phyloP scores from a whole-genome alignment of 2,888 invertebrate species.

The Zygogramma bicolorata region DNA sequence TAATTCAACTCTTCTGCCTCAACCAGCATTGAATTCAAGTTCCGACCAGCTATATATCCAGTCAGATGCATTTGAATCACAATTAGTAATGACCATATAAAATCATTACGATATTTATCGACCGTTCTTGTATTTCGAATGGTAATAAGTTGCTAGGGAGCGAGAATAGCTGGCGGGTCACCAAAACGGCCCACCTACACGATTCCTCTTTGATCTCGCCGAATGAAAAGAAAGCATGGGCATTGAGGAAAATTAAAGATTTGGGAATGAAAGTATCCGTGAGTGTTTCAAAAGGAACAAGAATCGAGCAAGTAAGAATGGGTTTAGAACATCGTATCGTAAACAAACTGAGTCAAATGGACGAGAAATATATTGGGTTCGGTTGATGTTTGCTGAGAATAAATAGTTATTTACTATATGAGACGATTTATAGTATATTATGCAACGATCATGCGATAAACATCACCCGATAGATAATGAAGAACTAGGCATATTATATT shows the following conservation, averaged over 20 bases:
- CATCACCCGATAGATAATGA: too few relatives aligned
- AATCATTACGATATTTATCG: slow-evolving; percentile 32
- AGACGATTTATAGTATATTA: too few relatives aligned
- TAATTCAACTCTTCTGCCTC: background rate
- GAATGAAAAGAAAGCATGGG: slow-evolving; percentile 9
- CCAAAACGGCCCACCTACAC: slow-evolving; percentile 37
- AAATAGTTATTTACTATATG: too few relatives aligned
- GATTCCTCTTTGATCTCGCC: slow-evolving; percentile 26
- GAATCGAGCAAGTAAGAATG: too few relatives aligned
- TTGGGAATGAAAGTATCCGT: background rate
- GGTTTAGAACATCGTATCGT: too few relatives aligned
- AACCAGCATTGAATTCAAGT: background rate
- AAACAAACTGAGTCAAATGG: too few relatives aligned
- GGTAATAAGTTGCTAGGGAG: slow-evolving; percentile 20
- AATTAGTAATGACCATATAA: slow-evolving; percentile 25
- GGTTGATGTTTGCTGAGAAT: too few relatives aligned
- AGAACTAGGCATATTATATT: too few relatives aligned
- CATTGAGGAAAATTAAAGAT: background rate
- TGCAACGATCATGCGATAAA: too few relatives aligned
- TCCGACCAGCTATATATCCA: background rate
- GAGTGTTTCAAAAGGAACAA: background rate
- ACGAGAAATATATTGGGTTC: too few relatives aligned
- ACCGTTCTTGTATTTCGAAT: slow-evolving; percentile 28
- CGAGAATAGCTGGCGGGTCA: slow-evolving; percentile 34
- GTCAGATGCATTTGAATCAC: background rate